These are phyloP conservation scores for Sitodiplosis mosellana DNA, from an alignment of 1,140 invertebrate genomes.

Conservation along the genomic window DNA sequence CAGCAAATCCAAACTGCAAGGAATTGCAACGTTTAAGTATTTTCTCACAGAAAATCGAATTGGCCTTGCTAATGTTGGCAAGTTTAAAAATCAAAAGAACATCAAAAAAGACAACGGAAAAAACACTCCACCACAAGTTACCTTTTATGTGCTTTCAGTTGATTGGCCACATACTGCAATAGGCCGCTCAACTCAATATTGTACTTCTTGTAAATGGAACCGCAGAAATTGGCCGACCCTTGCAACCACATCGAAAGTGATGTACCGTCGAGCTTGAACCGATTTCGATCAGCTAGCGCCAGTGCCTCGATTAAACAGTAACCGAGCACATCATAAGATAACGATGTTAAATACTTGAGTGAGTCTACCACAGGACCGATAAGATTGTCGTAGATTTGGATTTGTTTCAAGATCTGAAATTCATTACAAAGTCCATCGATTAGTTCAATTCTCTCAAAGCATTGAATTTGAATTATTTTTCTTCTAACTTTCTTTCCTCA, in stretches of 20 bases:
- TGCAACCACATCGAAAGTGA: slow-evolving; percentile 89
- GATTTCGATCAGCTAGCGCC: slow-evolving; percentile 48
- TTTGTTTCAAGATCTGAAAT: slow-evolving; percentile 59
- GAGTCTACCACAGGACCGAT: slow-evolving; percentile 95
- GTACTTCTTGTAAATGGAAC: slow-evolving; percentile 93
- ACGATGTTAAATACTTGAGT: slow-evolving; percentile 84
- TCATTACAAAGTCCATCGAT: background rate
- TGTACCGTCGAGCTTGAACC: slow-evolving; percentile 79
- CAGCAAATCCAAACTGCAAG: slow-evolving; percentile 69
- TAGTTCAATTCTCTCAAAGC: background rate
- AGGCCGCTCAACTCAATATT: slow-evolving; percentile 88
- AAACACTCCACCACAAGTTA: slow-evolving; percentile 19
- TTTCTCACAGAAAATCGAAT: too few relatives aligned
- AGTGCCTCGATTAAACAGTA: slow-evolving; percentile 92
- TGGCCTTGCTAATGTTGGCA: background rate
- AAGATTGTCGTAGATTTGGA: slow-evolving; percentile 95
- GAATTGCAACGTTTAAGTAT: background rate
- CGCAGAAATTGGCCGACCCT: slow-evolving; percentile 84
- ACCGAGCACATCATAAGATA: slow-evolving; percentile 92
- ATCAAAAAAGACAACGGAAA: background rate
- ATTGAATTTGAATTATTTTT: background rate
- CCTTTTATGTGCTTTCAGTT: slow-evolving; percentile 91
- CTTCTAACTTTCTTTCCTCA: slow-evolving; percentile 1
- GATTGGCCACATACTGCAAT: slow-evolving; percentile 92
- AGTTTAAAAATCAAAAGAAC: background rate